Base-by-base conservation (phyloP, 2,888 invertebrate genomes). In the Hemaris fuciformis region DNA sequence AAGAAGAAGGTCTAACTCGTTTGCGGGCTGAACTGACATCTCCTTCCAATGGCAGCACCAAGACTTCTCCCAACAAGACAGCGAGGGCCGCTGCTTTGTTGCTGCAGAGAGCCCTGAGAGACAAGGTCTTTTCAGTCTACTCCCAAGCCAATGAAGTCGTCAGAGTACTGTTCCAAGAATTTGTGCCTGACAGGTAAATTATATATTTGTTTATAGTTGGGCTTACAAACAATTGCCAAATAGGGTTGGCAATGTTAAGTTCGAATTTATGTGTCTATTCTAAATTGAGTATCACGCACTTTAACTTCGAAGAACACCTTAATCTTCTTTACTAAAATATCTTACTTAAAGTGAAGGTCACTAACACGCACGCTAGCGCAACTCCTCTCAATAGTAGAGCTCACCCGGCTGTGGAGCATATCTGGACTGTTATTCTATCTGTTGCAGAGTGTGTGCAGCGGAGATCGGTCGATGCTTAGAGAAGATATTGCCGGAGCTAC, bases 41-140 rank as follows among this genome's bases (percentile, higher is more conserved):
- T 1, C 91, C 91, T 0, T 85, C 91, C 0, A 89, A 87, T 56
- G 89, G 90, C 5, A 90, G 87, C 62, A 82, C 81, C 1, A 91
- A 90, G 75, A 91, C 90, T 0, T 93, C 93, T 0, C 94, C 96
- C 0, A 97, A 97, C 81, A 97, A 97, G 87, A 96, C 96, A 0
- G 96, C 97, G 0, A 91, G 97, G 20, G 98, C 97, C 0, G 95
- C 97, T 0, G 95, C 97, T 60, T 93, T 96, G 66, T 83, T 98
- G 22, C 85, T 98, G 38, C 97, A 97, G 81, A 93, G 97, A 61
- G 95, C 97, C 0, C 92, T 98, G 59, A 93, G 97, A 56, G 98
- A 98, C 82, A 98, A 97, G 79, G 98, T 98, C 15, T 97, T 96
- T 85, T 96, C 97, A 0, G 97, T 98, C 0, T 97, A 97, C 84